Percentiles rank a stretch among this genome's conserved stretches.
Evolutionary conservation across 2,113 vertebrate species (phyloP).

Genomic region (Amblyopsis rosae): DNA sequence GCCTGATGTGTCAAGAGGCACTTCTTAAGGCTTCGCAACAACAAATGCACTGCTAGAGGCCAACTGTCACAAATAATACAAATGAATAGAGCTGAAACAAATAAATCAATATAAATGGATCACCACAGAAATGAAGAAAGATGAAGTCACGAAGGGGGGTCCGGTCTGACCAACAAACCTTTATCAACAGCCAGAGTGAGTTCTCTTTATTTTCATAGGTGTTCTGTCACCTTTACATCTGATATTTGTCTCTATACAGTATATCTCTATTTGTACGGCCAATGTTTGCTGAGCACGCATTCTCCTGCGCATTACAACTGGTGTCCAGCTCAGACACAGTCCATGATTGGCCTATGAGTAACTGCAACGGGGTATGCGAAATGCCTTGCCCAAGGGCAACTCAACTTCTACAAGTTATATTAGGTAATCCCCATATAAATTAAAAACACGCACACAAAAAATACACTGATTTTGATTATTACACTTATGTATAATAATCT

Average conservation of each 20-base stretch:
- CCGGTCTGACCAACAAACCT: not conserved
- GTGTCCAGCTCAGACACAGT: constrained; percentile 4
- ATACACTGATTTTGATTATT: constrained; percentile 3
- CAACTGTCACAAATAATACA: constrained; percentile 24
- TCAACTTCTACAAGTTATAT: not conserved
- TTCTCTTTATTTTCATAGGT: no score
- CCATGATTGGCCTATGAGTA: constrained; percentile 35
- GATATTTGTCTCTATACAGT: not conserved
- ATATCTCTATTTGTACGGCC: not conserved
- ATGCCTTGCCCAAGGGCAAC: constrained; percentile 55
- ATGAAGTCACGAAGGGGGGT: not conserved
- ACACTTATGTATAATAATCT: constrained; percentile 22
- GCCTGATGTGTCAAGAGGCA: constrained; percentile 57
- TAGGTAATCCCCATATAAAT: constrained; percentile 36
- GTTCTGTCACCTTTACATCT: no score
- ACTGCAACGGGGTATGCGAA: constrained; percentile 45
- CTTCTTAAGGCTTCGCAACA: constrained; percentile 46
- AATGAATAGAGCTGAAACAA: constrained; percentile 7
- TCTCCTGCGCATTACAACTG: constrained; percentile 27
- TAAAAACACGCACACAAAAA: constrained; percentile 35
- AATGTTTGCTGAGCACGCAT: not conserved
- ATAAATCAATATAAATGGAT: constrained; percentile 9
- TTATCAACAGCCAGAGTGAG: not conserved
- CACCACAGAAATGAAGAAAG: constrained; percentile 8
- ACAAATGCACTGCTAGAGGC: constrained; percentile 46